Conservation (phyloP, 1,140 invertebrate species). For the Lamellibrachia luymesi region DNA sequence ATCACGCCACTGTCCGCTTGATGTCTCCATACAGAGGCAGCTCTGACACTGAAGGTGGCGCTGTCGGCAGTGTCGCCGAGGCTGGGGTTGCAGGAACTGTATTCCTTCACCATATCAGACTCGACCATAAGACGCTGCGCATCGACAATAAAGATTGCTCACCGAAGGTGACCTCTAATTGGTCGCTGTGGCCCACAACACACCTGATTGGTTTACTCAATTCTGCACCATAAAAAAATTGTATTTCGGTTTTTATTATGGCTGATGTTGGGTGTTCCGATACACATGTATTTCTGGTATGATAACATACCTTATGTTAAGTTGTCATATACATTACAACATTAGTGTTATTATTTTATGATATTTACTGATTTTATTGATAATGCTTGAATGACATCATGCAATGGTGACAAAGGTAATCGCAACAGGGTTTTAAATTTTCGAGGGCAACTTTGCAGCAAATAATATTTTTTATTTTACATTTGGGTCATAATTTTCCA, state of each 20-base stretch:
- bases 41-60: slow-evolving; percentile 36
- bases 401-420: no score
- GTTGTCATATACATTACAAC: no score
- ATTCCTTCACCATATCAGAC: slow-evolving; percentile 34
- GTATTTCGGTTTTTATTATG: no score
- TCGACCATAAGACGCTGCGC: slow-evolving; percentile 28
- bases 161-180: slow-evolving; percentile 23
- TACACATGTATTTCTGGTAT: no score
- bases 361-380: not conserved
- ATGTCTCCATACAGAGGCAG: slow-evolving; percentile 39
- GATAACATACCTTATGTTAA: no score
- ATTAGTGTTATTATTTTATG: not conserved
- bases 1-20: slow-evolving; percentile 35
- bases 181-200: no score
- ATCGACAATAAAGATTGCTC: slow-evolving; percentile 38
- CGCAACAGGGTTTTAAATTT: not conserved
- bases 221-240: no score
- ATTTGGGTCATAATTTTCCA: not conserved
- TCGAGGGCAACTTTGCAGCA: not conserved
- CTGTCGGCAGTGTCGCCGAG: slow-evolving; percentile 30
- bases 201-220: no score
- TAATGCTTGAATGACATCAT: not conserved
- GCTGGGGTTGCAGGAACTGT: slow-evolving; percentile 41
- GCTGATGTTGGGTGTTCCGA: no score
- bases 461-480: not conserved